Evolutionary conservation across 2,797 vertebrate species (phyloP).

Genomic region (Urophycis tenuis): DNA sequence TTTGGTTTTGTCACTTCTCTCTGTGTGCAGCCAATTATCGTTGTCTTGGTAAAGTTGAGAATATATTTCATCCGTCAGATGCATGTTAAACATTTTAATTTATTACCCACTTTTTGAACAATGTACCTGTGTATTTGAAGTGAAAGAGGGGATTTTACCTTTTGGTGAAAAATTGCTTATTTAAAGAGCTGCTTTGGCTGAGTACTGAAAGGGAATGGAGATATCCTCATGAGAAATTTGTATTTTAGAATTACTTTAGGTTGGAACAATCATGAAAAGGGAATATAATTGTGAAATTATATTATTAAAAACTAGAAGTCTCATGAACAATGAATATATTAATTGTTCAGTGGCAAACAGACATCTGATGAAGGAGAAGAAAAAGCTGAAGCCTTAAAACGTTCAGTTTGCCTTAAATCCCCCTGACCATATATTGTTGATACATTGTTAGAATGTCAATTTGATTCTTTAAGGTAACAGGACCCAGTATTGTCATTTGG

Average conservation of each 20-base stretch:
- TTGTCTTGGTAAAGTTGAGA: slow-evolving; percentile 1
- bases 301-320: background rate
- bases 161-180: background rate
- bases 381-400: background rate
- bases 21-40: background rate
- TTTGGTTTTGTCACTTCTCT: background rate
- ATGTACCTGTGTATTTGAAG: slow-evolving; percentile 1
- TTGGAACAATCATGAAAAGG: slow-evolving; percentile 4
- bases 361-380: background rate
- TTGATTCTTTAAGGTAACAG: background rate
- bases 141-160: background rate
- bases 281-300: background rate
- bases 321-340: background rate
- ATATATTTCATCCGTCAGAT: background rate
- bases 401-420: slow-evolving; percentile 1
- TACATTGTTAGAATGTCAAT: background rate
- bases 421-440: slow-evolving; percentile 1
- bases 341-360: background rate
- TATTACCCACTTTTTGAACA: slow-evolving; percentile 4
- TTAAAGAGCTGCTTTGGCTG: slow-evolving; percentile 6
- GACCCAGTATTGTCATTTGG: slow-evolving; percentile 1
- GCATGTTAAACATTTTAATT: slow-evolving; percentile 1
- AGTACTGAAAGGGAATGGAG: slow-evolving; percentile 3
- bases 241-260: background rate
- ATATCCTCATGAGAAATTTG: background rate